Evolutionary conservation across 2,113 vertebrate genomes (phyloP), one percentile per base, ranked within the genome.

Genomic region (Peromyscus polionotus): DNA sequence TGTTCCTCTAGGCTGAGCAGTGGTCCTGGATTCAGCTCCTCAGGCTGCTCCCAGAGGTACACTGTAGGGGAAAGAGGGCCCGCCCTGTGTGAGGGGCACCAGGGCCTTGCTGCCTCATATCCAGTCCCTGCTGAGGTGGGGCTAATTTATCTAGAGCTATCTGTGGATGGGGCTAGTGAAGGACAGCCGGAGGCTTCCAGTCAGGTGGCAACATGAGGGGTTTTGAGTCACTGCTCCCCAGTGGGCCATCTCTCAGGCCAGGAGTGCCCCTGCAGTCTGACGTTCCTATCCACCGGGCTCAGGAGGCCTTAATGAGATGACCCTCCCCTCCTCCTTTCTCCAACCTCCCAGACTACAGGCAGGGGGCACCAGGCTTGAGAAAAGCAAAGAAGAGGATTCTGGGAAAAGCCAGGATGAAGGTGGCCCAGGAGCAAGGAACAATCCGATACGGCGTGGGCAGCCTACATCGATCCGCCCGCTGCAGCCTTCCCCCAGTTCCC

Each of bases 1-100:
- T 98, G 97, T n/a, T 98, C 98, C 96, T 98, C 98, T 16, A 98
- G 95, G 91, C 93, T 97, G 94, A 97, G 93, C 36, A 63, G 92
- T 9, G 88, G 81, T 31, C 88, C 94, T 39, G 70, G 57, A 73
- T 31, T 92, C 16, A 24, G 36, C 1, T 96, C 96, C 24, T 97
- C 95, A 3, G 90, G 79, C 65, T 96, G 96, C 39, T 98, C 95
- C 97, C 77, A 93, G 91, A 92, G 76, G 85, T 90, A 79, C 88
- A 88, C 97, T 98, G 96, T 77, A 72, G 89, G 96, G 93, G 97
- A 67, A 96, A 94, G 76, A 88, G 84, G n/a, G 39, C 3, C 14
- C 20, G 13, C 48, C 6, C 65, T 14, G 19, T 11, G 31, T 51
- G 88, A 48, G 61, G 36, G 6, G 51, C 12, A 73, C 88, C 39